Conservation (phyloP, 1,140 invertebrate species). For the Teleogryllus occipitalis region DNA sequence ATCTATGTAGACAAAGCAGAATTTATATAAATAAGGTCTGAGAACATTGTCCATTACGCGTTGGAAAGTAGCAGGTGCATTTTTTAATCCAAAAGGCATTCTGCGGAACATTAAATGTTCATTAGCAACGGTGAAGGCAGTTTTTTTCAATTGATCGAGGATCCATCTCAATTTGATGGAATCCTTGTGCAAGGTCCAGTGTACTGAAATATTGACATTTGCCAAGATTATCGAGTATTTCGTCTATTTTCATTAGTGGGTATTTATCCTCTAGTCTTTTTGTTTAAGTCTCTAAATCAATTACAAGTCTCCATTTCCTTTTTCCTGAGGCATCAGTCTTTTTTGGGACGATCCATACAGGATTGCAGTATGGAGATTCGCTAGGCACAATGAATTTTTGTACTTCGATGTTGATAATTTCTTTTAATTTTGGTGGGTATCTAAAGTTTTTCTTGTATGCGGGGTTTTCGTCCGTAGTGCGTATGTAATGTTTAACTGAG, state of each 20-base stretch:
- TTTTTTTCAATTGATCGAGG: slow-evolving; percentile 29
- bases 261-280: neutral
- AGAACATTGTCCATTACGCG: slow-evolving; percentile 26
- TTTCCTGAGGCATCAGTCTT: neutral
- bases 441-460: too few relatives aligned
- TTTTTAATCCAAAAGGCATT: slow-evolving; percentile 18
- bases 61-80: slow-evolving; percentile 26
- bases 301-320: slow-evolving; percentile 12
- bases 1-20: slow-evolving; percentile 28
- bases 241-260: neutral
- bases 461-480: too few relatives aligned
- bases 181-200: slow-evolving; percentile 27
- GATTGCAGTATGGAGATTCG: too few relatives aligned
- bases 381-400: too few relatives aligned
- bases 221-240: neutral
- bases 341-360: neutral
- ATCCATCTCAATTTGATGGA: slow-evolving; percentile 34
- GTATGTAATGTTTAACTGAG: too few relatives aligned
- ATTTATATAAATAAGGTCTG: slow-evolving; percentile 15
- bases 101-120: slow-evolving; percentile 8
- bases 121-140: slow-evolving; percentile 26
- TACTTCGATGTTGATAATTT: too few relatives aligned
- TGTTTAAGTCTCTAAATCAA: neutral
- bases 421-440: too few relatives aligned
- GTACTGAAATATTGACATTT: neutral